Percentiles rank a stretch among this genome's conserved stretches.
Evolutionary conservation across 2,113 vertebrate species (phyloP).

Genomic region (Petrocephalus microphthalmus): DNA sequence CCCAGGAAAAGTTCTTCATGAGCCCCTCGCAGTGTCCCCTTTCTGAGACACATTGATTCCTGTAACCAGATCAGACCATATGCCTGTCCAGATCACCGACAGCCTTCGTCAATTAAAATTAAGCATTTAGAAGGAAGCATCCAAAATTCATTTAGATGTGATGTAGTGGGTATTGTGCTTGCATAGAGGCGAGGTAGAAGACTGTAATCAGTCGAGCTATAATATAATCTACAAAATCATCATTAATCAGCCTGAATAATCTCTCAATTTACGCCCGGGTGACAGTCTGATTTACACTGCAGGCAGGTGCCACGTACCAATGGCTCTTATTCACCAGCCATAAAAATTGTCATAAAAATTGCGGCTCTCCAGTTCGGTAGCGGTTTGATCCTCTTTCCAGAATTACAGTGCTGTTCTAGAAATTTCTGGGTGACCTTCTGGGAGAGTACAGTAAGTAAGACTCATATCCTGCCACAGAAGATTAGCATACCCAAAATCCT

Average conservation of each 20-base stretch:
- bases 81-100: constrained; percentile 11
- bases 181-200: background rate
- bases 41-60: constrained; percentile 14
- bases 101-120: constrained; percentile 8
- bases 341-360: background rate
- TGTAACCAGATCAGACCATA: constrained; percentile 14
- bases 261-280: background rate
- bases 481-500: background rate
- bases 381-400: background rate
- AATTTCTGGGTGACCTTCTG: constrained; percentile 20
- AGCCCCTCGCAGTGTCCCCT: background rate
- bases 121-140: constrained; percentile 4
- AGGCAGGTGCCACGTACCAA: background rate
- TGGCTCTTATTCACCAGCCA: background rate
- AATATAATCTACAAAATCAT: background rate
- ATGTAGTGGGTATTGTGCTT: background rate
- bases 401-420: background rate
- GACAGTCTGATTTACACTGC: background rate
- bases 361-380: background rate
- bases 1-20: background rate
- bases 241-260: background rate
- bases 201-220: background rate
- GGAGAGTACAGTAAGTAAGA: background rate
- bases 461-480: constrained; percentile 15
- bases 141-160: background rate